Percentiles rank a stretch among this genome's conserved stretches.
These are phyloP conservation scores for Megalonaias nervosa DNA, from an alignment of 1,140 invertebrate species.

Conservation along the genomic window DNA sequence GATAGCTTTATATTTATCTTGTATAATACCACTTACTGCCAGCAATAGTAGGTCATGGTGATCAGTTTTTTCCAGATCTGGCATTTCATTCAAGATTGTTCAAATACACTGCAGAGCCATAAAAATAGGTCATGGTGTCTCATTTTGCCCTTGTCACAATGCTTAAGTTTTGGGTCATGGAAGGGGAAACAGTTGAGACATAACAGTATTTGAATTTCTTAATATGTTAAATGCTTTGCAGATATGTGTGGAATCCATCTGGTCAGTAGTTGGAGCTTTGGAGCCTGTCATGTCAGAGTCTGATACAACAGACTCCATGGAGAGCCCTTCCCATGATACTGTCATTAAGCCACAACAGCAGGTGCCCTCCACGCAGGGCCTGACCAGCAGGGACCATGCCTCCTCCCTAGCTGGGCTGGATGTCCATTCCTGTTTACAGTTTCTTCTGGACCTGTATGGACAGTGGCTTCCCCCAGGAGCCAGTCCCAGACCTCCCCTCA, in stretches of 20 bases:
- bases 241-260: slow-evolving; percentile 68
- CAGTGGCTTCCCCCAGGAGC: slow-evolving; percentile 79
- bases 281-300: slow-evolving; percentile 56
- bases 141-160: background rate
- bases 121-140: background rate
- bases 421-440: slow-evolving; percentile 88
- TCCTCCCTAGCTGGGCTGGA: slow-evolving; percentile 77
- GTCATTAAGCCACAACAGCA: slow-evolving; percentile 18
- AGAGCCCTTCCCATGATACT: slow-evolving; percentile 47
- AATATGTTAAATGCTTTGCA: slow-evolving; percentile 27
- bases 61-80: too few species aligned
- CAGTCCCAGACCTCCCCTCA: slow-evolving; percentile 74
- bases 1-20: too few species aligned
- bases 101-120: background rate
- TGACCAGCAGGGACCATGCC: background rate
- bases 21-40: too few species aligned
- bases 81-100: too few species aligned
- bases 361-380: background rate
- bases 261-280: slow-evolving; percentile 66
- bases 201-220: background rate
- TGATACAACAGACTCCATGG: slow-evolving; percentile 61
- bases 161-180: background rate
- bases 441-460: slow-evolving; percentile 85
- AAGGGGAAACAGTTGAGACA: background rate
- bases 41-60: too few species aligned